These are phyloP conservation scores for Ephydatia muelleri DNA, from an alignment of 37 sponge, comb jelly and placozoan genomes.

Conservation along the genomic window DNA sequence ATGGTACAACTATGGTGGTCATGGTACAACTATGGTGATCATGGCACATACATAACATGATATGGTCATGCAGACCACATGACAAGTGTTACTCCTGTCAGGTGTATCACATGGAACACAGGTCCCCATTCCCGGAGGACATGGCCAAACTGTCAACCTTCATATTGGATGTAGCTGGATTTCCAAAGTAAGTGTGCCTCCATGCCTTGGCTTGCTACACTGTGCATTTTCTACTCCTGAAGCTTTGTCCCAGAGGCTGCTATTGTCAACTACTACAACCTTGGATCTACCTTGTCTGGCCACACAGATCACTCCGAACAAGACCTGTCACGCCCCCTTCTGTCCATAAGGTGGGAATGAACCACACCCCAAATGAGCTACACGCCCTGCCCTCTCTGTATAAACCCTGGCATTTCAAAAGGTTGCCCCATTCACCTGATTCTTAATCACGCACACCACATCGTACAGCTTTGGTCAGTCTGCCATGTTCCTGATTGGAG, in stretches of 20 bases:
- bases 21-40: too few species aligned
- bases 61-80: not conserved
- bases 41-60: not conserved
- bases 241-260: constrained; percentile 87
- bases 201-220: not conserved
- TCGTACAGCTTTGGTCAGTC: constrained; percentile 86
- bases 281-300: constrained; percentile 91
- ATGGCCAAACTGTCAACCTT: constrained; percentile 67
- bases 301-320: constrained; percentile 97
- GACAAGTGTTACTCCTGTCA: not conserved
- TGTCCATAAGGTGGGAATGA: constrained; percentile 84
- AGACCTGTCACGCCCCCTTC: constrained; percentile 88
- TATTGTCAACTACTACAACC: constrained; percentile 96
- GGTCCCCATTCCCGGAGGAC: constrained; percentile 75
- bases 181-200: constrained; percentile 34
- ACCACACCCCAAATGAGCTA: not conserved
- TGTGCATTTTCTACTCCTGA: not conserved
- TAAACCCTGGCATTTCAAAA: too few species aligned
- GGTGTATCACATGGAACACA: constrained; percentile 49
- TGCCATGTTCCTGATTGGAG: constrained; percentile 91
- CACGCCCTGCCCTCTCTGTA: too few species aligned
- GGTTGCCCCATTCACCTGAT: not conserved
- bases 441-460: not conserved
- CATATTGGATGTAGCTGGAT: constrained; percentile 59
- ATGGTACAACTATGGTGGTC: too few species aligned